Evolutionary conservation across 2,113 vertebrate species (phyloP).

Genomic region (Mobula birostris): DNA sequence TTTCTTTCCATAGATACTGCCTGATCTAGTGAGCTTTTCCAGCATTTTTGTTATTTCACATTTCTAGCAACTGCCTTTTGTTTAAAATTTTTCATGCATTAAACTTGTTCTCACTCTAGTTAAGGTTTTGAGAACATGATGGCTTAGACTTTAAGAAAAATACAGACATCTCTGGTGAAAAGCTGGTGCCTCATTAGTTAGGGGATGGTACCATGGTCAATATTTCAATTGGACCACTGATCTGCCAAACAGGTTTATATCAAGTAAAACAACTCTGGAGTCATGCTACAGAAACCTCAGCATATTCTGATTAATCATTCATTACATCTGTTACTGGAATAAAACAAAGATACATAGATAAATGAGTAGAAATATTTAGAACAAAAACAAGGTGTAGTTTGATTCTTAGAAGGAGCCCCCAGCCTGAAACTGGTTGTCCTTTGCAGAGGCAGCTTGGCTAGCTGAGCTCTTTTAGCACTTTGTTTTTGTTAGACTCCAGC

Average conservation of each 20-base stretch:
- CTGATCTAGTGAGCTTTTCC: no score
- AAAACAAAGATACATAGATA: background rate
- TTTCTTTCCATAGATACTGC: no score
- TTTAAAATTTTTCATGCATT: background rate
- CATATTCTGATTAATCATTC: background rate
- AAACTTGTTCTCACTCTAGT: background rate
- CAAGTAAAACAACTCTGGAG: background rate
- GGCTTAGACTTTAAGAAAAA: background rate
- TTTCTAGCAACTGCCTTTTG: no score
- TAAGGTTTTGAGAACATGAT: background rate
- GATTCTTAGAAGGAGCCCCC: no score
- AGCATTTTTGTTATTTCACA: no score
- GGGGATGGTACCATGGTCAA: background rate
- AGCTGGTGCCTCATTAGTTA: background rate
- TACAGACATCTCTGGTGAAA: background rate
- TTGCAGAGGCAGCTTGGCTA: no score
- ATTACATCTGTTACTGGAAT: background rate
- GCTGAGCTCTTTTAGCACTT: no score
- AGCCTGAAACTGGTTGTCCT: no score
- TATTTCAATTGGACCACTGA: no score
- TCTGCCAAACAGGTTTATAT: background rate
- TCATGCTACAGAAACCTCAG: background rate
- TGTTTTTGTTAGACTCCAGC: no score
- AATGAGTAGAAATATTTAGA: no score
- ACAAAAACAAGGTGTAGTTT: no score